Base-by-base conservation (phyloP, 2,797 vertebrate species). In the Sebastes flavidus region DNA sequence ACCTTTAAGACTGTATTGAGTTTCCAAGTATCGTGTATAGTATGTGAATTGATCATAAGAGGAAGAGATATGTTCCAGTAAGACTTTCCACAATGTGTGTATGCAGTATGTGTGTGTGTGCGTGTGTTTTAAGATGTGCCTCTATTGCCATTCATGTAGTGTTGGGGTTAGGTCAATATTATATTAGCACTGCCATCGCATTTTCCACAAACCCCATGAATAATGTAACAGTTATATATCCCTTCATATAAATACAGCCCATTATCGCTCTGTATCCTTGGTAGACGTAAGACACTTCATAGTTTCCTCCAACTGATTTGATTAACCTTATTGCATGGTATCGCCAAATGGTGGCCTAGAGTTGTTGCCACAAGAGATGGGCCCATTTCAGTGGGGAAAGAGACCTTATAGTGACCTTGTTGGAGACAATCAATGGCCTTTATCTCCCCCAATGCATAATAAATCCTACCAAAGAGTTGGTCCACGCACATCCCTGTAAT, bases 361-460 rank as follows among this genome's bases (percentile, higher is more conserved):
- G 88, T 91, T 93, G 87, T 91, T 91, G 90, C 91, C 89, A 88
- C 92, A 79, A 66, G 84, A 92, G 87, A 94, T 88, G 83, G 88
- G 89, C 79, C 80, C 66, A 82, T 91, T 88, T 90, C 81, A 90
- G 80, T 90, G 87, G 90, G 88, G 85, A 91, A 89, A 88, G 75
- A 84, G 88, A 86, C 92, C 91, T 94, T 89, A 88, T 86, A 86
- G 86, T 95, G 95, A 96, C 95, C 94, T 96, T 96, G 94, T 90
- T 88, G 91, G 89, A 94, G 85, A 92, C 90, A 94, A 96, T 95
- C 94, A 95, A 95, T 95, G 95, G 93, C 91, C 94, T 95, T 95
- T 95, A 96, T 96, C 96, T 95, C 82, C 82, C 81, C 87, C 90
- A 91, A 88, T 93, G 91, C 94, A 94, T 96, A 94, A 95, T 95